These are phyloP conservation scores for Odontamblyopus lacepedii DNA, from an alignment of 2,797 vertebrate genomes.

Conservation along the genomic window DNA sequence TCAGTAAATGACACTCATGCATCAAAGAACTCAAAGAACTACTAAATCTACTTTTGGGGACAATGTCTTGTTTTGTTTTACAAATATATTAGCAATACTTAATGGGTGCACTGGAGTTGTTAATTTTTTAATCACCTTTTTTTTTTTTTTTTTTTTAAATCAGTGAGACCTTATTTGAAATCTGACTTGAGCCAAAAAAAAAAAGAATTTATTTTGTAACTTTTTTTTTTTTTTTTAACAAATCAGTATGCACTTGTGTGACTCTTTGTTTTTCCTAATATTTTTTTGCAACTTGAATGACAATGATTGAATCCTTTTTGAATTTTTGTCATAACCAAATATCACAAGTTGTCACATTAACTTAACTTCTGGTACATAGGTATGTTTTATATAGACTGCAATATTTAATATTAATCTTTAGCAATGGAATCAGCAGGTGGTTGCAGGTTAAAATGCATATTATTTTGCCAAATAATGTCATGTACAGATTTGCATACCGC, in stretches of 20 bases:
- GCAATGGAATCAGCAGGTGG: conserved; percentile 35
- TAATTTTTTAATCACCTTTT: conserved; percentile 71
- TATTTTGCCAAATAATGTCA: conserved; percentile 75
- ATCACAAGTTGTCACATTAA: conserved; percentile 50
- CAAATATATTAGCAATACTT: conserved; percentile 78
- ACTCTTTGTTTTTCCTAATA: conserved; percentile 34
- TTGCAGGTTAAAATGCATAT: conserved; percentile 40
- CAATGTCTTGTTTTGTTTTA: conserved; percentile 24
- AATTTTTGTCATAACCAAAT: conserved; percentile 51
- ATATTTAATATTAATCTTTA: conserved; percentile 73
- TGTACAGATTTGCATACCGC: conserved; percentile 66
- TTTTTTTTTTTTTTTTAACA: conserved; percentile 61
- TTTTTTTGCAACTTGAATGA: conserved; percentile 66
- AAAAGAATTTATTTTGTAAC: conserved; percentile 24
- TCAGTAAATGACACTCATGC: conserved; percentile 1
- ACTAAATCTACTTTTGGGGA: conserved; percentile 18
- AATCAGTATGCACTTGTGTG: conserved; percentile 71
- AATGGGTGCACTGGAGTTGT: conserved; percentile 46
- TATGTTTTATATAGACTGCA: conserved; percentile 60
- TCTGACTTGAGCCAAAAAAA: conserved; percentile 2
- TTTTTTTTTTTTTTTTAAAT: conserved; percentile 50
- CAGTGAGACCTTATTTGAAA: conserved; percentile 42
- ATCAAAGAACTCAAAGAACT: conserved; percentile 10
- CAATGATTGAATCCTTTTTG: conserved; percentile 59
- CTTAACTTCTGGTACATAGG: conserved; percentile 46